These are phyloP conservation scores for Colostygia pectinataria DNA, from an alignment of 2,888 invertebrate genomes.

Conservation along the genomic window DNA sequence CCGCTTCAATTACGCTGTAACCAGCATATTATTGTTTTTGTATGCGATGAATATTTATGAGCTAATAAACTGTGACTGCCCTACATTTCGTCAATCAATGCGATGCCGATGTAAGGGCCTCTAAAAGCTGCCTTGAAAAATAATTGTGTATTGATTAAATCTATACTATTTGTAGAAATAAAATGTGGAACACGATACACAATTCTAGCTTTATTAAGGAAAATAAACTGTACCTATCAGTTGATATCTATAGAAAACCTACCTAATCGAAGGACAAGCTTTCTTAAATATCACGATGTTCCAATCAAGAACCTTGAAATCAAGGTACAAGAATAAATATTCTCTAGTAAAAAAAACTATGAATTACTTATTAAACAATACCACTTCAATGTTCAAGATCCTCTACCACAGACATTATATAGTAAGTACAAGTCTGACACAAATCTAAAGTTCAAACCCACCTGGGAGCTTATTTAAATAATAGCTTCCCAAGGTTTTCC, in stretches of 20 bases:
- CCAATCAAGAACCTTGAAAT: slow-evolving; percentile 1
- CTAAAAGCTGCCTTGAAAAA: slow-evolving; percentile 53
- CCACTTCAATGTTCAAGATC: no score
- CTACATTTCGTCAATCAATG: slow-evolving; percentile 70
- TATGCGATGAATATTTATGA: slow-evolving; percentile 61
- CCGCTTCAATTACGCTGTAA: slow-evolving; percentile 38
- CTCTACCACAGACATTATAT: no score
- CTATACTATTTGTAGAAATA: slow-evolving; percentile 4
- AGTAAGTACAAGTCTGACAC: background rate
- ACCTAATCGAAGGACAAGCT: background rate
- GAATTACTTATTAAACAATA: no score
- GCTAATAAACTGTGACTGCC: slow-evolving; percentile 57
- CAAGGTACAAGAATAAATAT: background rate
- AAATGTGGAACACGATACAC: background rate
- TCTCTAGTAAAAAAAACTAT: no score
- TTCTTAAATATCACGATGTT: background rate
- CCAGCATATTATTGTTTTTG: slow-evolving; percentile 44
- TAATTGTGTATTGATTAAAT: slow-evolving; percentile 49
- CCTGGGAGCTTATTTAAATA: slow-evolving; percentile 22
- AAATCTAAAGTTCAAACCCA: background rate
- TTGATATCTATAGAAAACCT: background rate
- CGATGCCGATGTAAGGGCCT: slow-evolving; percentile 40
- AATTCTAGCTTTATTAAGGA: background rate
- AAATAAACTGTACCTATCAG: background rate
- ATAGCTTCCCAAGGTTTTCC: slow-evolving; percentile 18